Conservation (phyloP, 2,888 invertebrate species). For the Drosophila recens region DNA sequence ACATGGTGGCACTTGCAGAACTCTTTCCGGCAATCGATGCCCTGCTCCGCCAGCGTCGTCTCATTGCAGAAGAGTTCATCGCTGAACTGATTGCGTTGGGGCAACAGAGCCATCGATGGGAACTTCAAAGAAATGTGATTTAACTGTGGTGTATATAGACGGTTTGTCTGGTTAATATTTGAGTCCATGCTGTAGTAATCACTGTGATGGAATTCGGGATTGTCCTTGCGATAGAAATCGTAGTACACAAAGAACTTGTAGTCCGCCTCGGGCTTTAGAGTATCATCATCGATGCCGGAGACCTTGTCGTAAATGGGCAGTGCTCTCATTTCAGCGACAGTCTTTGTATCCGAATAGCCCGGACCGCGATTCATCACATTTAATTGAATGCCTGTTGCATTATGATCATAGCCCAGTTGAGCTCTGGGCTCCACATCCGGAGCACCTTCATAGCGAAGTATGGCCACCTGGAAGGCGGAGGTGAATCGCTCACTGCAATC, state of each 20-base stretch:
- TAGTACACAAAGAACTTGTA: slow-evolving; percentile 94
- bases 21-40: slow-evolving; percentile 88
- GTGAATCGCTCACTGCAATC: slow-evolving; percentile 91
- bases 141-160: slow-evolving; percentile 93
- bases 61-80: slow-evolving; percentile 91
- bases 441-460: slow-evolving; percentile 90
- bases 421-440: slow-evolving; percentile 87
- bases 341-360: slow-evolving; percentile 88
- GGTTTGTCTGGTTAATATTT: slow-evolving; percentile 85
- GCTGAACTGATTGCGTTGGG: slow-evolving; percentile 88
- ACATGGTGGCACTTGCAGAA: slow-evolving; percentile 95
- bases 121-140: slow-evolving; percentile 94
- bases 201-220: slow-evolving; percentile 91
- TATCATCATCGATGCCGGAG: slow-evolving; percentile 80
- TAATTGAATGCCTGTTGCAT: slow-evolving; percentile 88
- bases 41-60: slow-evolving; percentile 87
- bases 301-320: slow-evolving; percentile 87
- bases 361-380: slow-evolving; percentile 93
- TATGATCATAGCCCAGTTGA: slow-evolving; percentile 87
- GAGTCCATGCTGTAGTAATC: slow-evolving; percentile 91
- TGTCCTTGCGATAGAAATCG: slow-evolving; percentile 94
- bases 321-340: slow-evolving; percentile 89
- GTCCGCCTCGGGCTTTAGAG: slow-evolving; percentile 89
- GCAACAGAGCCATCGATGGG: slow-evolving; percentile 90
- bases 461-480: slow-evolving; percentile 89